A percentile compares a stretch with the other conserved stretches of the same genome.
These are phyloP conservation scores for Brachionus sp. DNA, from an alignment of 1,140 invertebrate species.

Conservation along the genomic window DNA sequence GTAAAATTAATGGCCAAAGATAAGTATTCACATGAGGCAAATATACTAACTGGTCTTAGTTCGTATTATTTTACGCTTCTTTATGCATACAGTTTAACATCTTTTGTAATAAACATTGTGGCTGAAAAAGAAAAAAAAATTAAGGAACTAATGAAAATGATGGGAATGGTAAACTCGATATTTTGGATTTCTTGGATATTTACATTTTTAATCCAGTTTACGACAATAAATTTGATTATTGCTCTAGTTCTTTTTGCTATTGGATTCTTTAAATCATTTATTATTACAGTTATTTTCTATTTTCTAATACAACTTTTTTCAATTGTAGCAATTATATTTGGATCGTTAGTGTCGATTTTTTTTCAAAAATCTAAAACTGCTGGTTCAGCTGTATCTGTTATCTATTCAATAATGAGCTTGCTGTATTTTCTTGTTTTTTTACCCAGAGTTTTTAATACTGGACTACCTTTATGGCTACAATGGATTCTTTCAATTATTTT, in stretches of 20 bases:
- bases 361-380: constrained; percentile 45
- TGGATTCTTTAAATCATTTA: constrained; percentile 13
- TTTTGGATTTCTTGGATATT: constrained; percentile 65
- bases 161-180: constrained; percentile 75
- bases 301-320: constrained; percentile 4
- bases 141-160: constrained; percentile 80
- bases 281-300: background rate
- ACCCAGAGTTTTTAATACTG: background rate
- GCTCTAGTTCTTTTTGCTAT: constrained; percentile 64
- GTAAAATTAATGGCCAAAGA: constrained; percentile 31
- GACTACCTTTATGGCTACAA: background rate
- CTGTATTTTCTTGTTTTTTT: constrained; percentile 26
- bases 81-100: constrained; percentile 1
- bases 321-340: constrained; percentile 24
- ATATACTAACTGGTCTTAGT: background rate
- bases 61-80: constrained; percentile 39
- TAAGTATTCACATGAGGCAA: background rate
- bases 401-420: background rate
- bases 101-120: constrained; percentile 72
- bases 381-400: background rate
- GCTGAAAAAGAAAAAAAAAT: constrained; percentile 83
- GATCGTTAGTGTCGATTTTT: background rate
- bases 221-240: constrained; percentile 65
- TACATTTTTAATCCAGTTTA: constrained; percentile 15
- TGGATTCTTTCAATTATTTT: background rate